A percentile compares a stretch with the other conserved stretches of the same genome.
These are phyloP conservation scores for Endotricha flammealis DNA, from an alignment of 2,888 invertebrate species.

Conservation along the genomic window DNA sequence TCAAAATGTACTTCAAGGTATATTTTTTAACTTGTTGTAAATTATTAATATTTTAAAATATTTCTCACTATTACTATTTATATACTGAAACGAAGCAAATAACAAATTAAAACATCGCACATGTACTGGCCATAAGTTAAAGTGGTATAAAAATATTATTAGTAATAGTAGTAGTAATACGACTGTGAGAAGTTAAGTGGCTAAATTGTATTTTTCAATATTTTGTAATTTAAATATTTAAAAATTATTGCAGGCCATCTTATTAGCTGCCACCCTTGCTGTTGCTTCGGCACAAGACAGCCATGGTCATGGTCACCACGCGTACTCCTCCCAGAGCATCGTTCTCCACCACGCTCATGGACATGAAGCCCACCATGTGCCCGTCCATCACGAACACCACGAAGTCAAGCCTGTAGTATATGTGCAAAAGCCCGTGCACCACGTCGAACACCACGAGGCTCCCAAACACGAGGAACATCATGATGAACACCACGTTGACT, in stretches of 20 bases:
- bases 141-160: no score
- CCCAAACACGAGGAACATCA: constrained; percentile 16
- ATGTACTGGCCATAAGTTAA: no score
- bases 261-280: constrained; percentile 21
- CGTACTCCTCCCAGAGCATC: constrained; percentile 36
- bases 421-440: constrained; percentile 12
- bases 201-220: no score
- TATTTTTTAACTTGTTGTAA: no score
- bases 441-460: constrained; percentile 11
- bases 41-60: no score
- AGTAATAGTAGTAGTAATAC: no score
- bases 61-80: no score
- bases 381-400: constrained; percentile 12
- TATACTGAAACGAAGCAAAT: no score
- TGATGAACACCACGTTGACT: constrained; percentile 5
- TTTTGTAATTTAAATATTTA: no score
- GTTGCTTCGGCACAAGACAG: constrained; percentile 27
- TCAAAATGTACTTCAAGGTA: constrained; percentile 8
- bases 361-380: constrained; percentile 21
- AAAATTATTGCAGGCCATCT: constrained; percentile 20
- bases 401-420: constrained; percentile 8
- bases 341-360: constrained; percentile 39
- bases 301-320: constrained; percentile 27
- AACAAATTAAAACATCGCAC: no score
- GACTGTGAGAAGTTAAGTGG: no score